phyloP scores from a whole-genome alignment of 2,113 vertebrate genomes.

The Turdus rufiventris region DNA sequence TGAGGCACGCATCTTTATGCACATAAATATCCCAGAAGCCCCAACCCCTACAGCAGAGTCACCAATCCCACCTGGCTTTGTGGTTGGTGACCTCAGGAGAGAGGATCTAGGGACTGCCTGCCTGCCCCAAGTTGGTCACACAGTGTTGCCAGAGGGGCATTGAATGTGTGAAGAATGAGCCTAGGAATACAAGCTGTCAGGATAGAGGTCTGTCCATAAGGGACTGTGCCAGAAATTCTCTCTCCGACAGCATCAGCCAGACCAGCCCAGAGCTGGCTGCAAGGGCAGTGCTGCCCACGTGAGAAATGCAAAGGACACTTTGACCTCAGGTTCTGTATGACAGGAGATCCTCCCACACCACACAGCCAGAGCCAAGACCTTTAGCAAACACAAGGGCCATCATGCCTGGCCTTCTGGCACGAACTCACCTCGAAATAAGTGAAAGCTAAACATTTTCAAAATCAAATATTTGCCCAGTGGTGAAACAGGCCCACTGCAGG shows the following conservation, averaged over 20 bases:
- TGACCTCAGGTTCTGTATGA: neutral
- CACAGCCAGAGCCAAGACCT: neutral
- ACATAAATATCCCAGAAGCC: neutral
- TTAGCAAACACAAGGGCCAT: neutral
- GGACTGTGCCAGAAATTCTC: neutral
- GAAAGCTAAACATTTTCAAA: neutral
- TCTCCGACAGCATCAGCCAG: neutral
- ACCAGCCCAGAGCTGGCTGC: neutral
- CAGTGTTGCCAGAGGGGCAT: neutral
- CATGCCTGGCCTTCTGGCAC: neutral
- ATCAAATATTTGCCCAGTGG: neutral
- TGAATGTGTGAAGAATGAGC: neutral
- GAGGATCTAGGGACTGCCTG: neutral
- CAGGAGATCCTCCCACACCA: neutral
- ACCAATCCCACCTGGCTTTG: neutral
- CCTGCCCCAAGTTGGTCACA: neutral
- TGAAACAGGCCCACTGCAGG: neutral
- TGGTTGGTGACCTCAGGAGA: neutral
- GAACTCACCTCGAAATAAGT: neutral
- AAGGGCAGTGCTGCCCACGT: neutral
- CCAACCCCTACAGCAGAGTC: accelerated
- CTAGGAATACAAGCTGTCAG: neutral
- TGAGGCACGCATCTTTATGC: neutral
- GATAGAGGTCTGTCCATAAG: neutral
- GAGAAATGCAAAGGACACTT: neutral